Conservation (phyloP, 2,797 vertebrate species). For the Bovichtus variegatus region DNA sequence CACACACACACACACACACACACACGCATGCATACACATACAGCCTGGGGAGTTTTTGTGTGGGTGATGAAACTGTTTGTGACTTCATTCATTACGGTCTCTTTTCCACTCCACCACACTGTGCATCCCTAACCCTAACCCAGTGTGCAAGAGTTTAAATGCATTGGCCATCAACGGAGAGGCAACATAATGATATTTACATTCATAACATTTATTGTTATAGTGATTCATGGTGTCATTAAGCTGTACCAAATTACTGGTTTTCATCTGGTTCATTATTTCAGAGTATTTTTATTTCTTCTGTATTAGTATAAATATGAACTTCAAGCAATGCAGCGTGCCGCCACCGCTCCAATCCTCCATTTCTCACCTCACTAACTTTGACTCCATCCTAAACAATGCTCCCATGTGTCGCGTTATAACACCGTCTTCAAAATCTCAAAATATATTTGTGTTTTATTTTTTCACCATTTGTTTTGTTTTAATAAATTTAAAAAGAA, state of each 20-base stretch:
- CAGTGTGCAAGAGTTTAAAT: constrained; percentile 21
- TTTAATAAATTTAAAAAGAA: not conserved
- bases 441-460: constrained; percentile 9
- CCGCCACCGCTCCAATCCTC: constrained; percentile 29
- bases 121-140: too few species aligned
- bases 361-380: constrained; percentile 80
- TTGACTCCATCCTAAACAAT: constrained; percentile 64
- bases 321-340: constrained; percentile 40
- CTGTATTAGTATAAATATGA: constrained; percentile 19
- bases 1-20: not conserved
- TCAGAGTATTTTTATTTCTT: constrained; percentile 20
- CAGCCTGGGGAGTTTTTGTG: not conserved
- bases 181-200: too few species aligned
- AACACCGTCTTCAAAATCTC: constrained; percentile 5
- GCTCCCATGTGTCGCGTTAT: constrained; percentile 36
- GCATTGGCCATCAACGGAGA: not conserved
- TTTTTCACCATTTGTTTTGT: not conserved
- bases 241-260: not conserved
- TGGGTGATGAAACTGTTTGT: constrained; percentile 33
- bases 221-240: constrained; percentile 23
- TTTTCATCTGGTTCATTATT: constrained; percentile 16
- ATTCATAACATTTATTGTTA: constrained; percentile 11
- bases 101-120: constrained; percentile 29
- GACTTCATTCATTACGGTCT: constrained; percentile 43
- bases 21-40: not conserved